phyloP scores from a whole-genome alignment of 2,797 vertebrate genomes.

The Yasuhikotakia modesta region DNA sequence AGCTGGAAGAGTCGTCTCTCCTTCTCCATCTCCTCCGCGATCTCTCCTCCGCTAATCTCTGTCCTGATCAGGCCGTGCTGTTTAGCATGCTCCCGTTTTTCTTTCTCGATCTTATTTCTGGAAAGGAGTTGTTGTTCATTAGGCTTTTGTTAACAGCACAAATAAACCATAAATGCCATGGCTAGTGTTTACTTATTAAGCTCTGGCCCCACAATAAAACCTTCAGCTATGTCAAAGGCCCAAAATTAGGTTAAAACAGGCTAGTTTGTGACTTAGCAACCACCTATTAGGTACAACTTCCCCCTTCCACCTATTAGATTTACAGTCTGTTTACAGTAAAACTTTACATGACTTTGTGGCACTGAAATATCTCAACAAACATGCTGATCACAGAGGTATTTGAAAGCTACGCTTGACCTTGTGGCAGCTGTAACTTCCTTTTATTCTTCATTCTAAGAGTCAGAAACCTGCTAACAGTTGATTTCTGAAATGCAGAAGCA shows the following conservation, averaged over 20 bases:
- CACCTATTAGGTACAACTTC: background rate
- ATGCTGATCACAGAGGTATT: background rate
- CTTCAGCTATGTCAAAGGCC: conserved; percentile 1
- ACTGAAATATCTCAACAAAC: background rate
- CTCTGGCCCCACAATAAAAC: conserved; percentile 26
- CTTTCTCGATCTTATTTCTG: conserved; percentile 90
- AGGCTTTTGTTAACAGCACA: too few relatives aligned
- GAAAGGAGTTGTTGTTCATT: too few relatives aligned
- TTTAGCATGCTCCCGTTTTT: conserved; percentile 93
- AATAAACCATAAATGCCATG: background rate
- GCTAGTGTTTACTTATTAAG: conserved; percentile 46
- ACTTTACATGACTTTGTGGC: too few relatives aligned
- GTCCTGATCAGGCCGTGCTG: conserved; percentile 96
- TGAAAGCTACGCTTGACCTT: background rate
- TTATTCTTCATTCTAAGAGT: background rate
- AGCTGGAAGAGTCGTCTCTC: conserved; percentile 90
- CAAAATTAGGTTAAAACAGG: background rate
- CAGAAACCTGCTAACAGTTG: background rate
- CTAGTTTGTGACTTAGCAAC: background rate
- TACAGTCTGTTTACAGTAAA: background rate
- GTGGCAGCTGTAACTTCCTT: background rate
- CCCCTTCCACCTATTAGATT: background rate
- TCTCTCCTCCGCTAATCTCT: conserved; percentile 94
- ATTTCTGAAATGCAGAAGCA: background rate
- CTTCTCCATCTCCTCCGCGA: conserved; percentile 97